Conservation (phyloP, 2,888 invertebrate genomes). For the Ennomos quercinarius region DNA sequence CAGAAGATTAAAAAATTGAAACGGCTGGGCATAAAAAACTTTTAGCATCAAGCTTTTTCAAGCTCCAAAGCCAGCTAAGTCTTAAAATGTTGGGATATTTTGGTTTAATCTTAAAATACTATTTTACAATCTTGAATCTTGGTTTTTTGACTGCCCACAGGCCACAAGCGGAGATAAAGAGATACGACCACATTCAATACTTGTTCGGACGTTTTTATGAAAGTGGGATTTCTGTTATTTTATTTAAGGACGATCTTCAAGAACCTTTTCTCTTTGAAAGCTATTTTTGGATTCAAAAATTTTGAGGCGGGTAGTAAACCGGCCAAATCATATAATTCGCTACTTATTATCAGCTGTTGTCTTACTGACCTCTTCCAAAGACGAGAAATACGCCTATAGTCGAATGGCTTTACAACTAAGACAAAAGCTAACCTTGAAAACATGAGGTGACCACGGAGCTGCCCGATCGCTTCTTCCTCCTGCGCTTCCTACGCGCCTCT, state of each 20-base stretch:
- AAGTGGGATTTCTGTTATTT: conserved; percentile 17
- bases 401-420: no score
- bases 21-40: no score
- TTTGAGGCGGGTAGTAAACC: no score
- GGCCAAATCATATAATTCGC: no score
- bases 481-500: conserved; percentile 94
- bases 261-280: not conserved
- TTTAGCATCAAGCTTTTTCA: no score
- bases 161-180: conserved; percentile 18
- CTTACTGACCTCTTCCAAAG: no score
- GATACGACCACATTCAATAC: conserved; percentile 15
- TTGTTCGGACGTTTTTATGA: conserved; percentile 17
- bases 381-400: no score
- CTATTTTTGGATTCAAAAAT: no score
- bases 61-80: no score
- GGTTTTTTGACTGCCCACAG: conserved; percentile 12
- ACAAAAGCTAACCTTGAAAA: conserved; percentile 89
- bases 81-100: conserved; percentile 3
- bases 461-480: conserved; percentile 96
- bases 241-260: conserved; percentile 11
- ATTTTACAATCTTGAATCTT: conserved; percentile 8
- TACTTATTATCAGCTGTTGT: no score
- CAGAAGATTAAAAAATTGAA: no score
- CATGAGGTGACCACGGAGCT: conserved; percentile 95
- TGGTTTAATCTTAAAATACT: conserved; percentile 8